Percentiles rank a stretch among this genome's conserved stretches.
phyloP scores from a whole-genome alignment of 1,140 invertebrate genomes.

The Octopus bimaculoides region DNA sequence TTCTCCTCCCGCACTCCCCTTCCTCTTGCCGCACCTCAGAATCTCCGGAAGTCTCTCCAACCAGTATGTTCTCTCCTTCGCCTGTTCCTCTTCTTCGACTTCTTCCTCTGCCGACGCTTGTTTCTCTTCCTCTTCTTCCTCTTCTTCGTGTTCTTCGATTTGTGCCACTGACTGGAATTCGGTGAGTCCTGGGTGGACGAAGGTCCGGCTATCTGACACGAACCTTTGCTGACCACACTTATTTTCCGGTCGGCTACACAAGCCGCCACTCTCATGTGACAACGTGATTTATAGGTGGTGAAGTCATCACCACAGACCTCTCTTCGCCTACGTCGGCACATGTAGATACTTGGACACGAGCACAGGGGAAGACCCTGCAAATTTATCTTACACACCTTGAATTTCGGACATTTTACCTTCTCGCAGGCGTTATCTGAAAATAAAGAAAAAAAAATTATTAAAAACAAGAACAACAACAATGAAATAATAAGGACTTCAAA shows the following conservation, averaged over 20 bases:
- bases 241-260: slow-evolving; percentile 33
- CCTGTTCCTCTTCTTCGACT: slow-evolving; percentile 10
- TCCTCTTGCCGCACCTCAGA: no score
- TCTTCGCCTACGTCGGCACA: slow-evolving; percentile 29
- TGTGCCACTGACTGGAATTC: slow-evolving; percentile 12
- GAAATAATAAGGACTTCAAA: no score
- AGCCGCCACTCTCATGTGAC: slow-evolving; percentile 36
- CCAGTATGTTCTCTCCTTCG: not conserved
- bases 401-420: slow-evolving; percentile 37
- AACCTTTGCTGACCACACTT: slow-evolving; percentile 29
- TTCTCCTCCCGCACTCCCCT: no score
- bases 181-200: slow-evolving; percentile 10
- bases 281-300: slow-evolving; percentile 35
- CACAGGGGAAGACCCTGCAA: slow-evolving; percentile 44
- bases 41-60: no score
- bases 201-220: slow-evolving; percentile 23
- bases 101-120: slow-evolving; percentile 19
- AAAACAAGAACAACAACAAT: no score
- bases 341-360: slow-evolving; percentile 35
- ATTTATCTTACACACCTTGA: slow-evolving; percentile 43
- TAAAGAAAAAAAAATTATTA: slow-evolving; percentile 3
- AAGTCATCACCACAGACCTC: slow-evolving; percentile 40
- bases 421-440: slow-evolving; percentile 35
- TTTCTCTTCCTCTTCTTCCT: slow-evolving; percentile 18
- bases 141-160: slow-evolving; percentile 21